Base-by-base conservation (phyloP, 2,797 vertebrate species). In the Coilia nasus region DNA sequence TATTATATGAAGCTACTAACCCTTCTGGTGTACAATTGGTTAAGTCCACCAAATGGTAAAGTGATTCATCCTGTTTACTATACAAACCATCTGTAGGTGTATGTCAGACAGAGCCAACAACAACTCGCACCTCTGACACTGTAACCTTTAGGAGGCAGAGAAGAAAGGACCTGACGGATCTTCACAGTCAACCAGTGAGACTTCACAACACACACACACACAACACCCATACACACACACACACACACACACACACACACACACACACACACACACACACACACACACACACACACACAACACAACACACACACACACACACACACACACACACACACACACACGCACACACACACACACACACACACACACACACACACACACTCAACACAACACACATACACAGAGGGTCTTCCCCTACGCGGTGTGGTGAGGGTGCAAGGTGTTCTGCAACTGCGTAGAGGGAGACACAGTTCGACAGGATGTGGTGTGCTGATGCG, bases 221-320 rank as follows among this genome's bases (percentile, higher is more conserved):
- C 10, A 47, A 47, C 46, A 47, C 46, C 3, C 46, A 47, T 47
- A 54, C 50, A 9, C 50, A 54, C 2, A 9, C 50, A 9, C 50
- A 54, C 50, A 54, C 50, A 6, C 50, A 14, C 50, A 14, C 31
- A 44, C 56, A 82, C 23, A 82, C 50, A 15, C 2, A 78, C 71
- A 78, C 7, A 78, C 10, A 19, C 71, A 31, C 56, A 57, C 81
- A 21, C 28, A 60, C 54, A 59, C 81, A 82, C 56, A 82, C 25
- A 82, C 15, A 59, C 81, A 44, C 25, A 82, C n/a, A 82, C 81
- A 62, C 57, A 56, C 82, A 31, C 71, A 78, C 71, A 35, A 78
- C 35, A n/a, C 31, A 60, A 54, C 15, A 19, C 19, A 44, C 19
- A 10, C 46, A 47, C 46, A 47, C 46, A 47, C 46, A 47, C 46